A percentile compares a stretch with the other conserved stretches of the same genome.
phyloP scores from a whole-genome alignment of 2,113 vertebrate genomes.

The Nothocercus julius region DNA sequence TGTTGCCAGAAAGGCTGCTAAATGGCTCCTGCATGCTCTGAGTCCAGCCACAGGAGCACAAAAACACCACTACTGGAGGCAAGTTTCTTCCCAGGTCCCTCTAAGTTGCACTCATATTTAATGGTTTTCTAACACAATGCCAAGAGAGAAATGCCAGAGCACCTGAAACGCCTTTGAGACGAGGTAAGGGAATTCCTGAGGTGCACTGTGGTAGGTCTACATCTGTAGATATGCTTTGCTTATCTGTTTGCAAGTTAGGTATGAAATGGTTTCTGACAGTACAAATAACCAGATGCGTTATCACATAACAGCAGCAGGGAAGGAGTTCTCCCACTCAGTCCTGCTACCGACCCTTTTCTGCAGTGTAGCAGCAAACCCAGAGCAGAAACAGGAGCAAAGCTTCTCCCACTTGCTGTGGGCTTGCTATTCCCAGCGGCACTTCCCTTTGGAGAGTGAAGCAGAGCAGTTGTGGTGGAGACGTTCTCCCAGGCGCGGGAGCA shows the following conservation, averaged over 20 bases:
- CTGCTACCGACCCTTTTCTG: not conserved
- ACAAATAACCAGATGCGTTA: not conserved
- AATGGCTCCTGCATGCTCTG: not conserved
- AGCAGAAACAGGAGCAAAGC: not conserved
- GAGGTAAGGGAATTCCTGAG: not conserved
- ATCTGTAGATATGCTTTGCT: no score
- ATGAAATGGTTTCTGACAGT: not conserved
- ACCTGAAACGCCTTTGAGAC: not conserved
- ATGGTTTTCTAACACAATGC: not conserved
- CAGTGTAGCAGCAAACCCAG: not conserved
- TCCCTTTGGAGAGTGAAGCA: not conserved
- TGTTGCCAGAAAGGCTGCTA: not conserved
- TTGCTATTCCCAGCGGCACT: rapidly evolving
- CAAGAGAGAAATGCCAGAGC: no score
- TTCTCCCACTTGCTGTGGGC: not conserved
- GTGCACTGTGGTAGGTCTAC: not conserved
- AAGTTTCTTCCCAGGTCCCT: not conserved
- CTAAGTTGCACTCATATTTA: not conserved
- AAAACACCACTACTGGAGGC: not conserved
- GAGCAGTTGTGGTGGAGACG: not conserved
- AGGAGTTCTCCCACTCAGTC: not conserved
- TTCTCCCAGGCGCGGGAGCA: not conserved
- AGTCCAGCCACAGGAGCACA: not conserved
- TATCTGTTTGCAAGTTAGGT: not conserved
- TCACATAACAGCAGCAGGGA: no score